Conservation (phyloP, 2,888 invertebrate genomes). For the Phengaris arion region DNA sequence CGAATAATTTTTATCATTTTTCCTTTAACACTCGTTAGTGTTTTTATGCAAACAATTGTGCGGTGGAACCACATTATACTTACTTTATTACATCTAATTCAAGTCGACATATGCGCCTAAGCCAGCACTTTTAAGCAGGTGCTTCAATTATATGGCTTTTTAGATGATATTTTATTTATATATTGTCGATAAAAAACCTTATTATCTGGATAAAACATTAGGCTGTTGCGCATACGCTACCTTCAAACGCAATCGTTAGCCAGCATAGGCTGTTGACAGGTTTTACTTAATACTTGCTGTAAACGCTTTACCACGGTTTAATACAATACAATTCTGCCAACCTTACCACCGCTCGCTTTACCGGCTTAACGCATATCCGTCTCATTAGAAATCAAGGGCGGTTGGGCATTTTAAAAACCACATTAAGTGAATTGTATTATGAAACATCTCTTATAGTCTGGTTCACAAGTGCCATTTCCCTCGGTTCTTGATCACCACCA, state of each 20-base stretch:
- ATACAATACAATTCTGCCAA: too few species aligned
- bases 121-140: neutral
- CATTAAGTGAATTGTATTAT: too few species aligned
- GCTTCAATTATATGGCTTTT: neutral
- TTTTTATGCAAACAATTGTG: neutral
- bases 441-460: too few species aligned
- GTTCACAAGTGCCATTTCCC: too few species aligned
- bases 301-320: too few species aligned
- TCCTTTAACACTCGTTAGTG: neutral
- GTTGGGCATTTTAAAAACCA: too few species aligned
- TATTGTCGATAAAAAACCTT: neutral
- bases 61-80: neutral
- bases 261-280: neutral
- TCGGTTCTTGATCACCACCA: too few species aligned
- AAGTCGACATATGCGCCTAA: slow-evolving; percentile 12
- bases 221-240: neutral
- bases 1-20: neutral
- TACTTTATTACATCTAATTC: neutral
- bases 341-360: too few species aligned
- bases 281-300: too few species aligned
- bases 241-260: neutral
- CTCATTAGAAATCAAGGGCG: too few species aligned
- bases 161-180: neutral
- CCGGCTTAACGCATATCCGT: too few species aligned
- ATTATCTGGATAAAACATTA: neutral